Base-by-base conservation (phyloP, 2,888 invertebrate species). In the Aplocera efformata region DNA sequence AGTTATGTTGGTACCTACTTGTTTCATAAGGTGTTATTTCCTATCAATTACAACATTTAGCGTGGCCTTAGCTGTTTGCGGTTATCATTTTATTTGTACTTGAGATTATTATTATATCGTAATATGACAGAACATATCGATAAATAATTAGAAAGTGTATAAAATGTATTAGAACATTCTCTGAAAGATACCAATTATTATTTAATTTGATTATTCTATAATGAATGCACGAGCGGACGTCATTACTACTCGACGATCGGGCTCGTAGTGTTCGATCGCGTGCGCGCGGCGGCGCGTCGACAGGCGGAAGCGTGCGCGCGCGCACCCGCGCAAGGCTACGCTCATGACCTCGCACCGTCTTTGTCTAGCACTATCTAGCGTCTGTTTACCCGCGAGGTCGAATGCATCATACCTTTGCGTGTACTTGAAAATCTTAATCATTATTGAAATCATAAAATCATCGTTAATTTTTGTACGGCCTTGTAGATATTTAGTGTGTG, bases 291-390 rank as follows among this genome's bases (percentile, higher is more conserved):
- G 58, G 63, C 33, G 48, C 71, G 72, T 75, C 77, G 79, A 77
- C 75, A 83, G 80, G 84, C 83, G 84, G 83, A 81, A 81, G 81
- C 79, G 74, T 67, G 71, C 73, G 79, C 73, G 67, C 73, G 76
- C 79, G 79, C 81, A 78, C 82, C 77, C 80, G 82, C 82, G 75
- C 86, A 86, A 86, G 85, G 86, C 86, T 86, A 75, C 80, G 85
- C 84, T 86, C 86, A 76, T 85, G 86, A 86, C 86, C 86, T 86
- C 86, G 86, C 83, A 59, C 74, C 80, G 85, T 84, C 85, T 86
- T 85, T 86, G 86, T 86, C 86, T 86, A 85, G 81, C 74, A 73
- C 82, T 84, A 84, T 85, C 85, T 85, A 83, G 65, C 79, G 81
- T 79, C 81, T 82, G 82, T 84, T 82, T 81, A 74, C 80, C 73